Percentiles rank a stretch among this genome's conserved stretches.
Evolutionary conservation across 1,140 invertebrate species (phyloP).

Genomic region (Zaprionus camerounensis): DNA sequence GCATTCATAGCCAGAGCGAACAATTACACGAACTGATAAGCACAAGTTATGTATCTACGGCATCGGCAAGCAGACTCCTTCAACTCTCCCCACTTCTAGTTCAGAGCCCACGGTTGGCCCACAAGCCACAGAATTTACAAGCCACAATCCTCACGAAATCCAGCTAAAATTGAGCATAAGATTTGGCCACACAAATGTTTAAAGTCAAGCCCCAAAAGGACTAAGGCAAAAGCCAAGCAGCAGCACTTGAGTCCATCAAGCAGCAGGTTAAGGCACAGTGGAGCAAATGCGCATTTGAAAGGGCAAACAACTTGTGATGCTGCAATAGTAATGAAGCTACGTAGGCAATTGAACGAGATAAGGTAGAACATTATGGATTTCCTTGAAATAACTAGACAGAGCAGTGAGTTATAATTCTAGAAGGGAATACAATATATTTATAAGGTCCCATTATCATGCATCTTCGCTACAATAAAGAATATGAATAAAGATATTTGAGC

Average conservation of each 20-base stretch:
- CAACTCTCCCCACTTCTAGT: neutral
- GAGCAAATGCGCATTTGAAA: neutral
- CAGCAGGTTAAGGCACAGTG: constrained; percentile 14
- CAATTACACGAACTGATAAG: constrained; percentile 30
- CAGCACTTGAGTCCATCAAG: constrained; percentile 47
- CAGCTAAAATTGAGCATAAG: constrained; percentile 43
- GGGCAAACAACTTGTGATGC: neutral
- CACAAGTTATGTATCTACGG: constrained; percentile 3
- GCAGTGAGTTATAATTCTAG: no score
- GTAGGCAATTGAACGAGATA: no score
- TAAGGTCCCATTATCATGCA: no score
- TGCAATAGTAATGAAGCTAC: no score
- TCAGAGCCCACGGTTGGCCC: neutral
- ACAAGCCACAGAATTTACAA: constrained; percentile 14
- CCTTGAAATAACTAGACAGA: no score
- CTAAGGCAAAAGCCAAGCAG: constrained; percentile 27
- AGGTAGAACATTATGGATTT: no score
- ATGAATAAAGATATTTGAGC: neutral
- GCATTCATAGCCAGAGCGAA: constrained; percentile 58
- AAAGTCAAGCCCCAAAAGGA: constrained; percentile 50
- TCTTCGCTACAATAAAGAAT: no score
- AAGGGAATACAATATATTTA: no score
- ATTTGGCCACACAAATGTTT: constrained; percentile 48
- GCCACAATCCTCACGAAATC: constrained; percentile 7
- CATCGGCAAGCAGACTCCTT: neutral